A percentile compares a stretch with the other conserved stretches of the same genome.
Conservation (phyloP, 2,888 invertebrate genomes). For the Dicyrtoma fusca region DNA sequence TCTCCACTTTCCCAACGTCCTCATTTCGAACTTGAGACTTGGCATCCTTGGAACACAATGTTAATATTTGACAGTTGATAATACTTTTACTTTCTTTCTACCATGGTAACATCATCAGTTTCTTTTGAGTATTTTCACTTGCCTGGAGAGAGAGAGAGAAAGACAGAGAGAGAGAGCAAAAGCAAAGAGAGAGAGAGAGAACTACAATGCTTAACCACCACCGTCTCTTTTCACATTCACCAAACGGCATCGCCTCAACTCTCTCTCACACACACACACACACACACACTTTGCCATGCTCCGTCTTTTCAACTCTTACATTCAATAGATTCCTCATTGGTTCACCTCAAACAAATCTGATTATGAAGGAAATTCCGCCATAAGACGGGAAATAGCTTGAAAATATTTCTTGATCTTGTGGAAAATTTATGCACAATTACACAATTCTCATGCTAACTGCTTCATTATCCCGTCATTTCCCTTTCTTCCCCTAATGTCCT, state of each 20-base stretch:
- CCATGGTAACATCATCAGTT: neutral
- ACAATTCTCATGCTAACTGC: constrained; percentile 14
- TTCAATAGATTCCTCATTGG: too few species aligned
- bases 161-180: too few species aligned
- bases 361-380: neutral
- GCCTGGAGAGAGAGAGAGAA: too few species aligned
- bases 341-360: neutral
- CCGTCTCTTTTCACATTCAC: too few species aligned
- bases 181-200: too few species aligned
- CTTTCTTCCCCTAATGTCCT: neutral
- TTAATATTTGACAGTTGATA: constrained; percentile 10
- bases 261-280: too few species aligned
- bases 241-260: too few species aligned
- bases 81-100: neutral
- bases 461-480: constrained; percentile 1
- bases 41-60: constrained; percentile 12
- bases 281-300: too few species aligned
- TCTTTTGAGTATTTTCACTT: neutral
- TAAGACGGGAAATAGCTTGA: neutral
- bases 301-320: too few species aligned
- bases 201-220: too few species aligned
- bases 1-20: too few species aligned
- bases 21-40: constrained; percentile 4
- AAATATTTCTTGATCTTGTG: neutral
- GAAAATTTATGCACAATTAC: constrained; percentile 10